Conservation (phyloP, 2,113 vertebrate species). For the Notothenia coriiceps region DNA sequence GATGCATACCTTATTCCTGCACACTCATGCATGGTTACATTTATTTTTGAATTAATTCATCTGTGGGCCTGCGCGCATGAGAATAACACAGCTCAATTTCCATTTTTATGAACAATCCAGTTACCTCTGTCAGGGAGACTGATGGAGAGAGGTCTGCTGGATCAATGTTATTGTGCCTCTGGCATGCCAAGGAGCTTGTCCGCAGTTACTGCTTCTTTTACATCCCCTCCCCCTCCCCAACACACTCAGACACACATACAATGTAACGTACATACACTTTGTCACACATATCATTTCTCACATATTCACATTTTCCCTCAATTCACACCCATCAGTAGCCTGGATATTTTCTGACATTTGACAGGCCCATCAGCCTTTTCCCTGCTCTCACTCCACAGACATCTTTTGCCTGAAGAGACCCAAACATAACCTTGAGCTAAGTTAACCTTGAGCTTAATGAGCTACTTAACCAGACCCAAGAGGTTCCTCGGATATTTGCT, state of each 20-base stretch:
- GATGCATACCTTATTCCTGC: slow-evolving; percentile 13
- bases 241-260: slow-evolving; percentile 24
- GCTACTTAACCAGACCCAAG: slow-evolving; percentile 62
- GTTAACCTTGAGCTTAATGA: slow-evolving; percentile 73
- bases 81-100: slow-evolving; percentile 82
- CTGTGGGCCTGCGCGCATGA: slow-evolving; percentile 36
- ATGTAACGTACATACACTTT: neutral
- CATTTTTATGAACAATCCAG: slow-evolving; percentile 87
- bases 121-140: slow-evolving; percentile 81
- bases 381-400: slow-evolving; percentile 32
- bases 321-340: slow-evolving; percentile 38
- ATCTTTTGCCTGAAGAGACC: slow-evolving; percentile 54
- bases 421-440: slow-evolving; percentile 72
- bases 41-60: slow-evolving; percentile 56
- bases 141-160: slow-evolving; percentile 76
- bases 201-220: slow-evolving; percentile 59
- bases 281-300: slow-evolving; percentile 27
- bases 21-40: slow-evolving; percentile 15
- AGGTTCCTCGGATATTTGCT: slow-evolving; percentile 57
- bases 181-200: slow-evolving; percentile 76
- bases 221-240: slow-evolving; percentile 27
- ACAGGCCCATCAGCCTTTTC: slow-evolving; percentile 60
- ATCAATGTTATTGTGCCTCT: slow-evolving; percentile 82
- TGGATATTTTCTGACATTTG: slow-evolving; percentile 54
- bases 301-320: slow-evolving; percentile 23